Conservation (phyloP, 2,888 invertebrate species). For the Stenichneumon culpator region DNA sequence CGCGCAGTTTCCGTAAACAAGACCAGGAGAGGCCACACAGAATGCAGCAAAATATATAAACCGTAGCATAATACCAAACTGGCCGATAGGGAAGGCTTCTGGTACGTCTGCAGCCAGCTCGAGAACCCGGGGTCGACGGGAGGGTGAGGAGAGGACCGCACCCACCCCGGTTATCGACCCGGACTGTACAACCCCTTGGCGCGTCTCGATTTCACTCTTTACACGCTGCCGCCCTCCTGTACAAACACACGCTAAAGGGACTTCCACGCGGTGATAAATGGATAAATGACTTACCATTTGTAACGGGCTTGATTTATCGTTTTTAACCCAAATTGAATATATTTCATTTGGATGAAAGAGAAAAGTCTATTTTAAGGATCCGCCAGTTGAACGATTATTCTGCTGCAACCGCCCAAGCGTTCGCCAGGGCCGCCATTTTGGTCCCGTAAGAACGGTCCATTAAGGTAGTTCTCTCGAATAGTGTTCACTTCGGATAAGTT, state of each 20-base stretch:
- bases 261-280: neutral
- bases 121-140: slow-evolving; percentile 73
- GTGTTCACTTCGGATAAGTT: too few species aligned
- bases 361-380: neutral
- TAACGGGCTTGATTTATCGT: neutral
- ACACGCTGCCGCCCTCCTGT: slow-evolving; percentile 41
- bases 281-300: neutral
- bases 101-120: slow-evolving; percentile 49
- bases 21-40: slow-evolving; percentile 22
- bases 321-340: too few species aligned
- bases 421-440: too few species aligned
- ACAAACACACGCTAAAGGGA: neutral
- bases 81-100: slow-evolving; percentile 52
- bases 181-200: slow-evolving; percentile 75
- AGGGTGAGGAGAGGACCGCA: slow-evolving; percentile 78
- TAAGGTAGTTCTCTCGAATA: too few species aligned
- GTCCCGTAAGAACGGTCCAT: too few species aligned
- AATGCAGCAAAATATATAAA: slow-evolving; percentile 7
- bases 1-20: slow-evolving; percentile 25
- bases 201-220: slow-evolving; percentile 77
- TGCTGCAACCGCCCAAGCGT: too few species aligned
- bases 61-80: slow-evolving; percentile 23
- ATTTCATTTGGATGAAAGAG: neutral
- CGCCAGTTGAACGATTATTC: too few species aligned
- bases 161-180: slow-evolving; percentile 82